Base-by-base conservation (phyloP, 2,888 invertebrate genomes). In the Acronicta aceris region DNA sequence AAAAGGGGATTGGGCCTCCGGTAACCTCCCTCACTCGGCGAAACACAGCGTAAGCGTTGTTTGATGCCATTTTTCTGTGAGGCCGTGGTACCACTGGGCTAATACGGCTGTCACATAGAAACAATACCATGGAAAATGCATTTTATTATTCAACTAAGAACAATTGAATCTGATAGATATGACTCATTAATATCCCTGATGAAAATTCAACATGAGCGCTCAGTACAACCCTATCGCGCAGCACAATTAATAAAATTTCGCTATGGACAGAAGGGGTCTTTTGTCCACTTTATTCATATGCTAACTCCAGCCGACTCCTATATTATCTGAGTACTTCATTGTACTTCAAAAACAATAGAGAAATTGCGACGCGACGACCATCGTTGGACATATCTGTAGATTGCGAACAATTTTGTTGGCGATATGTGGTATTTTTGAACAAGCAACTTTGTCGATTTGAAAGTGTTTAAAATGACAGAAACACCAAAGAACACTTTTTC, bases 221-320 rank as follows among this genome's bases (percentile, higher is more conserved):
- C 62, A 68, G 56, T 59, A 42, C 74, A 74, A 55, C 80, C 81
- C 81, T 75, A 75, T 74, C 56, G 57, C 74, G 62, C 71, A 71
- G 75, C 65, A 71, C 87, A 88, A 89, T 90, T 91, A 91, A 92
- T 91, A 90, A 89, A 90, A 91, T 86, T 87, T 87, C 84, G 83
- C 85, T 76, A 81, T 83, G 86, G 82, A 80, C 85, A 82, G 81
- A 81, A 84, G 86, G 87, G 86, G 83, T 85, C 87, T 86, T 88
- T 91, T 91, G 92, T 92, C 89, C 91, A 89, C 81, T 89, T 89
- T 91, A 92, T 93, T 92, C 90, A 92, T 92, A 91, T 92, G 92
- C 91, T 90, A 93, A 93, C 89, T 90, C 87, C 83, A 83, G 81
- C 74, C 81, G 81, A 83, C 84, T 84, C 81, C 85, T 87, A 87